Conservation (phyloP, 2,113 vertebrate species). For the Pelecanus crispus region DNA sequence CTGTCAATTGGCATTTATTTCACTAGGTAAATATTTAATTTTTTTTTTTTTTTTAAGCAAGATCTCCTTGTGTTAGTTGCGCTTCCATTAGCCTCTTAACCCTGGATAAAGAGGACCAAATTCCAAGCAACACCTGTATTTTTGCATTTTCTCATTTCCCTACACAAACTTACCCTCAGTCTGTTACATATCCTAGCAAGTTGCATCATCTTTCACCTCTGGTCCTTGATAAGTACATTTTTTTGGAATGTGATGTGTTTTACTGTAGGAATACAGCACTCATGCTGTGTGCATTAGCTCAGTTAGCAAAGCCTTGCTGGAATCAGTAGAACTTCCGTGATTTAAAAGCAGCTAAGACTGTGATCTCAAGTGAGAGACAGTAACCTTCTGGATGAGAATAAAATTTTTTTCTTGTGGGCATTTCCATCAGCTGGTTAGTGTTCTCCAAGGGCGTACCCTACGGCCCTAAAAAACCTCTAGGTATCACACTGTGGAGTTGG, state of each 20-base stretch:
- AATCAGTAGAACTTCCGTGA: background rate
- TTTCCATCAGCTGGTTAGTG: background rate
- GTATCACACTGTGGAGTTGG: background rate
- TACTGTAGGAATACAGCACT: background rate
- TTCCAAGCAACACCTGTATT: constrained; percentile 25
- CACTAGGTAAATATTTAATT: constrained; percentile 39
- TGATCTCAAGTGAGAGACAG: background rate
- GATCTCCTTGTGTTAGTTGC: background rate
- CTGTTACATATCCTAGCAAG: background rate
- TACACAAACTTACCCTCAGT: background rate
- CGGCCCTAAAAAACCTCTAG: rapidly evolving
- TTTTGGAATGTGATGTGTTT: background rate
- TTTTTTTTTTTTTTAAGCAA: background rate
- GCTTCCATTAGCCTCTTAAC: constrained; percentile 17
- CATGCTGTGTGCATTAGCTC: rapidly evolving
- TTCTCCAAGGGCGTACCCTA: background rate
- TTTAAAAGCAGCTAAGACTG: background rate
- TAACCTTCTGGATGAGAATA: background rate
- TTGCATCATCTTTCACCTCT: background rate
- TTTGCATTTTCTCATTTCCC: constrained; percentile 47
- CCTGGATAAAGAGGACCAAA: constrained; percentile 22
- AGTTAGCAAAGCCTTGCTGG: background rate
- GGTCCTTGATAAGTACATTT: background rate
- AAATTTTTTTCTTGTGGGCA: background rate
- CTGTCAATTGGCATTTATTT: background rate